Percentiles rank a stretch among this genome's conserved stretches.
These are phyloP conservation scores for Cepaea nemoralis DNA, from an alignment of 1,140 invertebrate genomes.

Conservation along the genomic window DNA sequence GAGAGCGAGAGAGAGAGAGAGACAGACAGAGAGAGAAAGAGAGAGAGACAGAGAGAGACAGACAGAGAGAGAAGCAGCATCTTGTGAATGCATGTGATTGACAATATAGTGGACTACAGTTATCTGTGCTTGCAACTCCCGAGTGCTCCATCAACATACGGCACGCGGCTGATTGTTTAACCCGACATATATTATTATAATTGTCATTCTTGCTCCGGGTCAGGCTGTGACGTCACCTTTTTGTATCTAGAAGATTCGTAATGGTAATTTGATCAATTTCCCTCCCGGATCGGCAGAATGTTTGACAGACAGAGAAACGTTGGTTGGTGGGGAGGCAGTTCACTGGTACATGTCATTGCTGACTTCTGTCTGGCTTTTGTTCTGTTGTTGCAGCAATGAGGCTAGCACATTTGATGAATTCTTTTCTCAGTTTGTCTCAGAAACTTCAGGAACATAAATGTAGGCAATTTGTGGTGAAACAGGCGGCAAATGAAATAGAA, in stretches of 20 bases:
- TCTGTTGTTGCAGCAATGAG: too few relatives aligned
- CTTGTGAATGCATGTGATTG: too few relatives aligned
- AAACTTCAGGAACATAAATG: too few relatives aligned
- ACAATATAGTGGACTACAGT: too few relatives aligned
- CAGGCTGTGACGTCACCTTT: background rate
- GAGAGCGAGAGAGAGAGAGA: background rate
- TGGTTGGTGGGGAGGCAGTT: background rate
- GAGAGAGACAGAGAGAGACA: conserved; percentile 5
- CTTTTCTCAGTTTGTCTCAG: too few relatives aligned
- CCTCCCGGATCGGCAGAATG: background rate
- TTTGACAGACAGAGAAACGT: background rate
- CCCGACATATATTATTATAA: background rate
- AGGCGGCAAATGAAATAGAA: too few relatives aligned
- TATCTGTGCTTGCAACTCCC: background rate
- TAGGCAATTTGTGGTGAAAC: too few relatives aligned
- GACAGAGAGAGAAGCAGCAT: background rate
- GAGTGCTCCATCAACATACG: too few relatives aligned
- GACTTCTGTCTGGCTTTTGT: too few relatives aligned
- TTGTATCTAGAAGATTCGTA: background rate
- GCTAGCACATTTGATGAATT: too few relatives aligned
- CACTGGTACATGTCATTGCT: background rate
- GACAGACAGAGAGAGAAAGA: conserved; percentile 3
- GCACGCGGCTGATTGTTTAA: background rate
- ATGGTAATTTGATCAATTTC: background rate
- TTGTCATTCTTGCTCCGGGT: background rate